Conservation (phyloP, 2,113 vertebrate species). For the Chelonoidis abingdonii region DNA sequence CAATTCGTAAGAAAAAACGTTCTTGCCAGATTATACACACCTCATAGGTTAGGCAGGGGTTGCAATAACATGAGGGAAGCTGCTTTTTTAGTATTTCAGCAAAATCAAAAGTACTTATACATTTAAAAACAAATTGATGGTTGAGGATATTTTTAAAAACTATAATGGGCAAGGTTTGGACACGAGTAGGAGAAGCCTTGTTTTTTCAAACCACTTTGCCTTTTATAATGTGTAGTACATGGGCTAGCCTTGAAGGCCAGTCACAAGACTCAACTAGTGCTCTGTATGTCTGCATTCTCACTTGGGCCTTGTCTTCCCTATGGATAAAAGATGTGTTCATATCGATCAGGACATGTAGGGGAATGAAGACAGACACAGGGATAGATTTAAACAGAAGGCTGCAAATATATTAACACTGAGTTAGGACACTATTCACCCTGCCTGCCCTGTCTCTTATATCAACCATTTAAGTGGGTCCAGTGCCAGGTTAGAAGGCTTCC, state of each 20-base stretch:
- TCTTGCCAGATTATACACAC: slow-evolving; percentile 68
- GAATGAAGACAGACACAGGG: not conserved
- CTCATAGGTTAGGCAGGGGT: slow-evolving; percentile 54
- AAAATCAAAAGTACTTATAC: not conserved
- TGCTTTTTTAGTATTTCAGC: slow-evolving; percentile 58
- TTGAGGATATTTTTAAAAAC: slow-evolving; percentile 27
- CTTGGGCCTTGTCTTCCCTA: not conserved
- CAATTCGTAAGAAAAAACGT: slow-evolving; percentile 52
- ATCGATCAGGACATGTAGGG: not conserved
- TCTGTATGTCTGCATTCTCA: not conserved
- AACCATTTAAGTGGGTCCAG: too few species aligned
- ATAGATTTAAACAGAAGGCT: not conserved
- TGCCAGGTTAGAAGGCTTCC: not conserved
- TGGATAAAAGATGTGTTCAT: not conserved
- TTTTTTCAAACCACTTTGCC: not conserved
- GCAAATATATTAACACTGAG: not conserved
- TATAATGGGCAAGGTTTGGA: not conserved
- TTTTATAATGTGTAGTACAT: not conserved
- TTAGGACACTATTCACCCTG: too few species aligned
- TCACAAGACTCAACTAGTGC: not conserved
- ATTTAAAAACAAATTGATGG: slow-evolving; percentile 40
- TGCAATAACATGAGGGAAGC: slow-evolving; percentile 53
- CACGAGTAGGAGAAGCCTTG: not conserved
- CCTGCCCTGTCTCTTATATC: too few species aligned
- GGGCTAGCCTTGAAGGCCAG: not conserved